Base-by-base conservation (phyloP, 2,888 invertebrate genomes). In the Pyralis farinalis region DNA sequence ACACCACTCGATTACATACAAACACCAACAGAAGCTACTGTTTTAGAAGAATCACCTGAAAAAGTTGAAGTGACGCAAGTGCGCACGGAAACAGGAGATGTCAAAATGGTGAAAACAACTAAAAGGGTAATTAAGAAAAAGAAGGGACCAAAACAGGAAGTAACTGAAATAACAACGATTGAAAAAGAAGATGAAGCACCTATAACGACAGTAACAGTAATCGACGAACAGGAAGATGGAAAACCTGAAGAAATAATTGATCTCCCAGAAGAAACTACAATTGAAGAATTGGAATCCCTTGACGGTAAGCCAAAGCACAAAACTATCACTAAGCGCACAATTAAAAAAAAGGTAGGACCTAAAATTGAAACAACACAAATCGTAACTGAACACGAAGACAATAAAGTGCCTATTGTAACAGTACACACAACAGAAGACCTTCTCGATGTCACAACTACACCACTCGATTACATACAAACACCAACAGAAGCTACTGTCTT, bases 191-290 rank as follows among this genome's bases (percentile, higher is more conserved):
- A 51, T 37, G 51, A 64, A 43, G 47, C 68, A 11, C 58, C 49
- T 12, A 64, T 65, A 51, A 55, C 79, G 63, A 64, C 86, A 55
- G 53, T 84, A 55, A 66, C 76, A 37, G 54, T 79, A 1, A 67
- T 84, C 43, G 60, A 75, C 22, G 56, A 62, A 11, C 46, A 42
- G 28, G 29, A 27, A 4, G 25, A 37, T 3, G 7, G 54, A 40
- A 22, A 49, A 16, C 42, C 55, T 0, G 27, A 46, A 3, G 47
- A 63, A 40, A 42, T 47, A 0, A 7, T 57, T 0, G 60, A 84
- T 37, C 45, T 79, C 0, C 61, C 59, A 0, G 60, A 61, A n/a
- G 53, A 58, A 30, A 52, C 44, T 0, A 48, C 44, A 0, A 31
- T 57, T 1, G 58, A 54, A 27, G 52, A 54, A 9, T 29, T 55